phyloP scores from a whole-genome alignment of 2,113 vertebrate genomes.

The Cololabis saira region DNA sequence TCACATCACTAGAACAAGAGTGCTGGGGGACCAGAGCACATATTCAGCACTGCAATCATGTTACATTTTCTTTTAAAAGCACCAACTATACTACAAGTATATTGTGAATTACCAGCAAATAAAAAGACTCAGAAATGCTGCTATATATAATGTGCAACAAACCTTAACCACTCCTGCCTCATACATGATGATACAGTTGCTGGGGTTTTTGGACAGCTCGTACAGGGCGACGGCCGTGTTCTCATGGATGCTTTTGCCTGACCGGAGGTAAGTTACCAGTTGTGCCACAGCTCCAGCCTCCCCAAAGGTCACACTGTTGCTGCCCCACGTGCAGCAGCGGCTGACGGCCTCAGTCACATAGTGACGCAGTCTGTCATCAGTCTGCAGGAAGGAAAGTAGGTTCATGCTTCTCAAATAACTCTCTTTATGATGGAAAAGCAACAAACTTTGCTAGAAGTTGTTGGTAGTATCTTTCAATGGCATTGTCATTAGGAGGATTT shows the following conservation, averaged over 20 bases:
- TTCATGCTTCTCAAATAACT: background rate
- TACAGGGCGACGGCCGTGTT: conserved; percentile 90
- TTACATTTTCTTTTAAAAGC: conserved; percentile 40
- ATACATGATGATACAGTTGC: conserved; percentile 92
- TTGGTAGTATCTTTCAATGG: background rate
- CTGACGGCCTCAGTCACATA: conserved; percentile 91
- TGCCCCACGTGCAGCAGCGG: conserved; percentile 89
- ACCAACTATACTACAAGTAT: no score
- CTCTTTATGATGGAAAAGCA: no score
- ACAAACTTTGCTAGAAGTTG: no score
- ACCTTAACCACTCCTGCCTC: conserved; percentile 90
- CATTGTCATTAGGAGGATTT: no score
- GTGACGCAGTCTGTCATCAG: conserved; percentile 84
- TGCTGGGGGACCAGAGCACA: conserved; percentile 34
- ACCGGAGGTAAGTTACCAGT: conserved; percentile 88
- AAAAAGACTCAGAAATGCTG: conserved; percentile 39
- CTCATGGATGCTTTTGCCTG: conserved; percentile 84
- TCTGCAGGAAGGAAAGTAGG: conserved; percentile 74
- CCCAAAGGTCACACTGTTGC: conserved; percentile 87
- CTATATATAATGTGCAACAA: conserved; percentile 23
- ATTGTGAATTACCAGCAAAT: conserved; percentile 22
- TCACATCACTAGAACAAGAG: conserved; percentile 68
- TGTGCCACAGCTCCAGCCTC: conserved; percentile 88
- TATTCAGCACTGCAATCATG: conserved; percentile 40
- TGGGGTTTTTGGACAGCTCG: conserved; percentile 88